phyloP scores from a whole-genome alignment of 30 jellyfish, hydroid and myxozoan genomes.

The Morbakka virulenta region DNA sequence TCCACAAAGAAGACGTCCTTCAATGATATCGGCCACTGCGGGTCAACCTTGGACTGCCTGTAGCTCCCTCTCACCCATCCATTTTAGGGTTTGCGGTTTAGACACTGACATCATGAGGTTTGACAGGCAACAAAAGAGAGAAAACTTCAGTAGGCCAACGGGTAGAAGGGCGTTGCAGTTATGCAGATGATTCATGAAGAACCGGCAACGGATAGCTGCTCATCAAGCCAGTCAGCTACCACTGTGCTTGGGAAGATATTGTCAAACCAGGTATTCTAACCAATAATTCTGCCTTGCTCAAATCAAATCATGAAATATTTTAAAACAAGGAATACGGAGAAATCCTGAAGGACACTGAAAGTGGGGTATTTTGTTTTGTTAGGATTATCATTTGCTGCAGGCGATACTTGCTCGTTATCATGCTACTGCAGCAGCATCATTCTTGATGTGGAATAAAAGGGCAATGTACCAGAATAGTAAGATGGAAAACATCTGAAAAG shows the following conservation, averaged over 20 bases:
- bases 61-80: background rate
- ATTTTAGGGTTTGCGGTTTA: background rate
- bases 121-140: background rate
- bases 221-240: conserved; percentile 1
- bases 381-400: conserved; percentile 16
- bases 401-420: conserved; percentile 6
- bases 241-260: conserved; percentile 6
- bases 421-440: too few relatives aligned
- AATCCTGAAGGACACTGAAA: background rate
- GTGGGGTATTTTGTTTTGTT: conserved; percentile 5
- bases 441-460: conserved; percentile 2
- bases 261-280: conserved; percentile 1
- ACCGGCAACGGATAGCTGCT: conserved; percentile 4
- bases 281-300: too few relatives aligned
- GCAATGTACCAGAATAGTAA: background rate
- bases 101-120: background rate
- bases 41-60: conserved; percentile 12
- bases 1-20: too few relatives aligned
- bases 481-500: background rate
- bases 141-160: conserved; percentile 8
- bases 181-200: conserved; percentile 5
- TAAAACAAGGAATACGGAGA: too few relatives aligned
- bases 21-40: too few relatives aligned
- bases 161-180: background rate
- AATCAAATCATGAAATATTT: too few relatives aligned